These are phyloP conservation scores for Euschistus heros DNA, from an alignment of 1,140 invertebrate genomes.

Conservation along the genomic window DNA sequence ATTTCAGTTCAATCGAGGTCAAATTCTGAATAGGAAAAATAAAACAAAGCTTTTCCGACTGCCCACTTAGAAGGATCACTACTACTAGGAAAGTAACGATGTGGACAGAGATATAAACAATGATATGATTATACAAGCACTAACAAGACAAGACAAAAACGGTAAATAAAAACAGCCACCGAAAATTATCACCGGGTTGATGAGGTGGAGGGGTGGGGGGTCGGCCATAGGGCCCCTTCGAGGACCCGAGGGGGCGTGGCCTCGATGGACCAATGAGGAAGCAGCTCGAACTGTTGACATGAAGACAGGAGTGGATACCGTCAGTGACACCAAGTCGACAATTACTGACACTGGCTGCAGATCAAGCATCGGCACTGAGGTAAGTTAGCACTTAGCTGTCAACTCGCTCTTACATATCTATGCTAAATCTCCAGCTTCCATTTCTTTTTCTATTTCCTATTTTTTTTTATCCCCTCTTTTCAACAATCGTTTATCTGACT, in stretches of 20 bases:
- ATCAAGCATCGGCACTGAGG: not conserved
- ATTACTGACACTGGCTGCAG: not conserved
- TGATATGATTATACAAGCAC: not conserved
- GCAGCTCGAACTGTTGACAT: not conserved
- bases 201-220: slow-evolving; percentile 1
- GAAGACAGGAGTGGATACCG: not conserved
- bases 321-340: slow-evolving; percentile 2
- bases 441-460: too few species aligned
- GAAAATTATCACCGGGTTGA: not conserved
- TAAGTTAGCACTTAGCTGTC: slow-evolving; percentile 9
- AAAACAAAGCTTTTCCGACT: too few species aligned
- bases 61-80: too few species aligned
- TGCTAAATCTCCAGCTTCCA: not conserved
- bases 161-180: slow-evolving; percentile 2
- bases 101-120: too few species aligned
- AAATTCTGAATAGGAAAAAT: too few species aligned
- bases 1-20: too few species aligned
- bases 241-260: not conserved
- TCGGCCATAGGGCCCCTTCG: not conserved
- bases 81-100: too few species aligned
- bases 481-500: too few species aligned
- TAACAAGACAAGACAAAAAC: slow-evolving; percentile 2
- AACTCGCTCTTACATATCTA: not conserved
- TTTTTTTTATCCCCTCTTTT: too few species aligned
- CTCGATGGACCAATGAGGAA: not conserved